Percentiles rank a stretch among this genome's conserved stretches.
Conservation (phyloP, 2,888 invertebrate genomes). For the Drosophila hamatofila region DNA sequence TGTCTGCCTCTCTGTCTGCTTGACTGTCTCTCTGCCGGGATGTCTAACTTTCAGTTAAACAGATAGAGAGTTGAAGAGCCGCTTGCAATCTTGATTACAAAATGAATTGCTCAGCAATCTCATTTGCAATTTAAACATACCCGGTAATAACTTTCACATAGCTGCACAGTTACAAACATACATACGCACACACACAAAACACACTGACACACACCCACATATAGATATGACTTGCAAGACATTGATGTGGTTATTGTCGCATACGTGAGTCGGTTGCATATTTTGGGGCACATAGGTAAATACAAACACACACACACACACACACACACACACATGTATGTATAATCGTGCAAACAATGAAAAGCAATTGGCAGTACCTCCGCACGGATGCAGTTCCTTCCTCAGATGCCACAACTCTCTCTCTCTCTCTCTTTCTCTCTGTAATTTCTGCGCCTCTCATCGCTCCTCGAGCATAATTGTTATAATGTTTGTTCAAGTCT, state of each 20-base stretch:
- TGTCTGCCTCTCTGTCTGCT: conserved; percentile 9
- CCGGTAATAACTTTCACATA: conserved; percentile 41
- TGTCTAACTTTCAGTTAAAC: conserved; percentile 8
- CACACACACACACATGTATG: background rate
- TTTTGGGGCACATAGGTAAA: conserved; percentile 51
- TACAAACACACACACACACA: conserved; percentile 16
- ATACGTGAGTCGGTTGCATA: conserved; percentile 51
- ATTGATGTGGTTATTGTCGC: conserved; percentile 69
- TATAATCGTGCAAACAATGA: conserved; percentile 49
- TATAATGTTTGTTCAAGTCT: conserved; percentile 67
- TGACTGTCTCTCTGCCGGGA: conserved; percentile 8
- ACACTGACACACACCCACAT: background rate
- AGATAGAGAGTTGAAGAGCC: conserved; percentile 25
- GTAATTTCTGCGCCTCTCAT: conserved; percentile 20
- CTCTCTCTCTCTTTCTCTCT: background rate
- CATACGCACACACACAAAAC: background rate
- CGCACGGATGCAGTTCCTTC: conserved; percentile 22
- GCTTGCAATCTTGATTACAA: conserved; percentile 50
- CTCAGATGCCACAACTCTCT: background rate
- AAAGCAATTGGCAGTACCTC: conserved; percentile 60
- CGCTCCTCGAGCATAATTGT: conserved; percentile 70
- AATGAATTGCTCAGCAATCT: conserved; percentile 44
- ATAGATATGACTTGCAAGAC: conserved; percentile 24
- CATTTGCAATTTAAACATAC: conserved; percentile 59
- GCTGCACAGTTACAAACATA: conserved; percentile 21